A percentile compares a stretch with the other conserved stretches of the same genome.
Evolutionary conservation across 2,888 invertebrate genomes (phyloP).

Genomic region (Pyrrhia umbra): DNA sequence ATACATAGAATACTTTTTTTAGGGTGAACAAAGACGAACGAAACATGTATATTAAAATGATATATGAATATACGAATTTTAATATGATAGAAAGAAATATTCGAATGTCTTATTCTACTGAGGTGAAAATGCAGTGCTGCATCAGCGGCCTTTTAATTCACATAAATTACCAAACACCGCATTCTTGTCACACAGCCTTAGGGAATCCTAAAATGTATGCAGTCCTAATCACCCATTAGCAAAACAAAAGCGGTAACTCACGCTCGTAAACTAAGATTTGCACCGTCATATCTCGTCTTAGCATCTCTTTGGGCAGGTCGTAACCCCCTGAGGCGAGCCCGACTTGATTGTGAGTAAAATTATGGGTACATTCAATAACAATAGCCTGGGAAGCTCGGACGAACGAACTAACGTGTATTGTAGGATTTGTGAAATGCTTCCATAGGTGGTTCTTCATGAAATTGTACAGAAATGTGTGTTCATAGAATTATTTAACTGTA

Average conservation of each 20-base stretch:
- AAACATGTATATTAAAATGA: too few species aligned
- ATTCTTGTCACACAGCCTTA: not conserved
- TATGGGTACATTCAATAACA: conserved; percentile 67
- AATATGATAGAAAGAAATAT: too few species aligned
- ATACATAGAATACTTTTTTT: too few species aligned
- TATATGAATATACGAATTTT: too few species aligned
- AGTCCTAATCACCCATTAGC: conserved; percentile 41
- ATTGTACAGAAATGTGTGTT: not conserved
- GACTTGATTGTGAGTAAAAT: conserved; percentile 56
- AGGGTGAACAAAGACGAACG: too few species aligned
- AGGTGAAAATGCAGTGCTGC: not conserved
- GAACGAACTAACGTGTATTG: conserved; percentile 57
- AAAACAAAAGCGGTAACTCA: conserved; percentile 50
- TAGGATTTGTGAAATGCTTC: conserved; percentile 48
- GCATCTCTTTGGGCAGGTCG: conserved; percentile 46
- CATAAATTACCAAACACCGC: not conserved
- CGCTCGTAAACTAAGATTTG: conserved; percentile 41
- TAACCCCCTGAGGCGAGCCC: conserved; percentile 31
- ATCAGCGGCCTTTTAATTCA: not conserved
- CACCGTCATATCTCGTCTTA: conserved; percentile 51
- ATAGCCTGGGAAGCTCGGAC: conserved; percentile 57
- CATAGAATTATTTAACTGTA: too few species aligned
- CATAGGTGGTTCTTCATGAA: conserved; percentile 25
- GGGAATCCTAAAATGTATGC: conserved; percentile 14
- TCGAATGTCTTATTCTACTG: too few species aligned